phyloP scores from a whole-genome alignment of 1,140 invertebrate genomes.

The Drosophila burlai region DNA sequence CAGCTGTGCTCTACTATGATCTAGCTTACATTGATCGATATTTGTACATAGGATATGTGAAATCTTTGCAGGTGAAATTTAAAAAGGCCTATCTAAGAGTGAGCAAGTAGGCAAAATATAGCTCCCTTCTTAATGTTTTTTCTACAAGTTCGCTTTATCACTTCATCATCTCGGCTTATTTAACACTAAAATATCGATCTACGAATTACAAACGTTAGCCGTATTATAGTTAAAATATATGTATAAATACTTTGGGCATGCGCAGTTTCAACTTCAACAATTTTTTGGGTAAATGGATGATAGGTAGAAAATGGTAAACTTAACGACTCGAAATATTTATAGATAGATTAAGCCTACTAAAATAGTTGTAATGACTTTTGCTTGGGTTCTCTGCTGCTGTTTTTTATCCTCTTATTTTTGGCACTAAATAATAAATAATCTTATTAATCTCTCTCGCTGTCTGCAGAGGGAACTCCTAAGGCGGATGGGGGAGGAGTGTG shows the following conservation, averaged over 20 bases:
- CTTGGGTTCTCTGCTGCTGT: conserved; percentile 34
- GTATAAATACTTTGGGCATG: conserved; percentile 80
- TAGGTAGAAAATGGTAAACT: conserved; percentile 24
- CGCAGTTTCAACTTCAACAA: conserved; percentile 59
- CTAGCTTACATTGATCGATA: conserved; percentile 27
- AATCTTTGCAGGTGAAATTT: conserved; percentile 28
- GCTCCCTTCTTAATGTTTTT: conserved; percentile 9
- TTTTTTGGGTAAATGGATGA: conserved; percentile 16
- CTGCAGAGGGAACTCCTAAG: conserved; percentile 47
- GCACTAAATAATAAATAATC: conserved; percentile 81
- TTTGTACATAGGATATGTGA: conserved; percentile 42
- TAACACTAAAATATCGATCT: conserved; percentile 47
- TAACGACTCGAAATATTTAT: conserved; percentile 39
- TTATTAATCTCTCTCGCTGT: conserved; percentile 75
- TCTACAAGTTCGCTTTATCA: conserved; percentile 48
- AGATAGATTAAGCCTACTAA: conserved; percentile 38
- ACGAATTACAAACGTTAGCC: conserved; percentile 41
- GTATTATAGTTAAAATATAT: conserved; percentile 59
- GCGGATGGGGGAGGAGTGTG: conserved; percentile 37
- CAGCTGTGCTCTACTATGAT: conserved; percentile 34
- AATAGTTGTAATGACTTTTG: conserved; percentile 74
- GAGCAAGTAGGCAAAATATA: conserved; percentile 7
- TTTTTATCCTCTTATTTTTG: conserved; percentile 51
- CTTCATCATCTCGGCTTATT: conserved; percentile 52
- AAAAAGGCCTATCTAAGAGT: conserved; percentile 12